Evolutionary conservation across 2,797 vertebrate genomes (phyloP), one percentile per base, ranked within the genome.

Genomic region (Euthynnus affinis): DNA sequence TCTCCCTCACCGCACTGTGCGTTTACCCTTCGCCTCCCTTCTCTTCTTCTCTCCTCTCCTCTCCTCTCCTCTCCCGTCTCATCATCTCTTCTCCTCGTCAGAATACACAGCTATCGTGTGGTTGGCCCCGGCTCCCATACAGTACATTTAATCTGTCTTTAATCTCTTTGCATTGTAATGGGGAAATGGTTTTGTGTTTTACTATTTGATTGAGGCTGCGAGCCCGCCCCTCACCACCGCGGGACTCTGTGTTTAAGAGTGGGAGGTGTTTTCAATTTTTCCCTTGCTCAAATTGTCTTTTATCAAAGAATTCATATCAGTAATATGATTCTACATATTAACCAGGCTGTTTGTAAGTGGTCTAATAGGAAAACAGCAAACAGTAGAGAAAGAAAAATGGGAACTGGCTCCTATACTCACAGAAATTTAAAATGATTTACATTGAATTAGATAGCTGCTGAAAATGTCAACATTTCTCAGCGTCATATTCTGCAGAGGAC

Each of bases 171-270:
- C 86, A 92, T 94, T 94, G 95, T 95, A 95, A 96, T 95, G 90
- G 94, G 94, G 93, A 95, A 95, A 95, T 94, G 93, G 92, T 94
- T 95, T 96, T 93, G 91, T 95, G 95, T 95, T 94, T 95, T 94
- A 94, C 87, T 69, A 83, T 93, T 92, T 95, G 94, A 95, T 93
- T 94, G 92, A 93, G 91, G 88, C 89, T 49, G 77, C 48, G 25
- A 78, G 82, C 81, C 88, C 85, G 82, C 87, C 93, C 88, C 87
- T 78, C 82, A 60, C 87, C 82, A 85, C 88, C 49, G 62, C 25
- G 71, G 88, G 88, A 83, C 80, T 68, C 75, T 48, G 75, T 81
- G 73, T 87, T 92, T 80, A 78, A 80, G 85, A 87, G 84, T 88
- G 87, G 87, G 91, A 92, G 89, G 90, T 78, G 83, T 87, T 88